Conservation (phyloP, 2,797 vertebrate genomes). For the Alfaro cultratus region DNA sequence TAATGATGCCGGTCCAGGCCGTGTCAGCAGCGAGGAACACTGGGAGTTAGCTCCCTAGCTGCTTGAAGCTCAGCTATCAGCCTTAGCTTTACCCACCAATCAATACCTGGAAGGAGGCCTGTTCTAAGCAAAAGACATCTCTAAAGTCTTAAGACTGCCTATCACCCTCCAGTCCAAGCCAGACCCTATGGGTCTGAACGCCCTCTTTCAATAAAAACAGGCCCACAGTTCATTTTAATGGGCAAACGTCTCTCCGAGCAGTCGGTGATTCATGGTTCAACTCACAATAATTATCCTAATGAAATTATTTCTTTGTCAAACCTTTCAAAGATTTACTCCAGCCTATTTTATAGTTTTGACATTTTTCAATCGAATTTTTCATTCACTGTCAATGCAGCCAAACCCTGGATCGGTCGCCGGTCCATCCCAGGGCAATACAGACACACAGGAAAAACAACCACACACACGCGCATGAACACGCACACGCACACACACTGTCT, state of each 20-base stretch:
- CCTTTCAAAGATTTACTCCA: neutral
- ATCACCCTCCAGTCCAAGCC: conserved; percentile 29
- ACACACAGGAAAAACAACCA: neutral
- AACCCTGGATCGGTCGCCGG: no score
- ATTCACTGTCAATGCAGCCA: neutral
- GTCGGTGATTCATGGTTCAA: neutral
- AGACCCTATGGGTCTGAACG: conserved; percentile 1
- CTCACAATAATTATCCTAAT: neutral
- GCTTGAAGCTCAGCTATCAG: conserved; percentile 65
- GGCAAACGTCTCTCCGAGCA: neutral
- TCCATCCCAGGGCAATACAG: neutral
- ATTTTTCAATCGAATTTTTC: neutral
- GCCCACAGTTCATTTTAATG: neutral
- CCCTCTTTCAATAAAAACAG: neutral
- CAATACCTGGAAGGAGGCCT: conserved; percentile 67
- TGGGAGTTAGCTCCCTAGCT: conserved; percentile 62
- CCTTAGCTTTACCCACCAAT: conserved; percentile 48
- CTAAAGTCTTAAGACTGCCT: conserved; percentile 39
- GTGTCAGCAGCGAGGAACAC: conserved; percentile 64
- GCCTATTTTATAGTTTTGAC: neutral
- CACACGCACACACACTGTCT: no score
- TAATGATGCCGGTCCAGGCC: conserved; percentile 72
- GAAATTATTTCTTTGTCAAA: neutral
- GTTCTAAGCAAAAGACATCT: conserved; percentile 54
- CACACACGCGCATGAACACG: no score